These are phyloP conservation scores for Lateolabrax maculatus DNA, from an alignment of 2,797 vertebrate genomes.

Conservation along the genomic window DNA sequence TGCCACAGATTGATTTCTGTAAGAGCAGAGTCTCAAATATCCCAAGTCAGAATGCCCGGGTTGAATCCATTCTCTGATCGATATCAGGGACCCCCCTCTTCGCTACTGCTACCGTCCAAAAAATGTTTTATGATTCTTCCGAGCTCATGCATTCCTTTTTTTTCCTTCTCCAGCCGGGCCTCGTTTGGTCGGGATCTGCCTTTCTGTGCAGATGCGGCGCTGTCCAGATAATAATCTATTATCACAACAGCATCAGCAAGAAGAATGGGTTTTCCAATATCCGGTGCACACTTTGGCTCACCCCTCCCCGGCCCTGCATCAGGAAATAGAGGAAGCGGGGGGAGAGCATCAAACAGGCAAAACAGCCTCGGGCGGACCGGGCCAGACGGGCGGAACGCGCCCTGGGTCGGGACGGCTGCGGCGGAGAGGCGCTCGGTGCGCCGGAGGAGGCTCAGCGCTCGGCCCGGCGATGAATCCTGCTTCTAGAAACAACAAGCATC, in stretches of 20 bases:
- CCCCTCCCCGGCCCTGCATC: constrained; percentile 81
- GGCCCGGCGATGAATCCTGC: constrained; percentile 44
- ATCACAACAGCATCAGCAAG: constrained; percentile 75
- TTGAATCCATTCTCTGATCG: constrained; percentile 71
- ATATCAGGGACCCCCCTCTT: constrained; percentile 70
- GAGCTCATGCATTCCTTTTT: constrained; percentile 11
- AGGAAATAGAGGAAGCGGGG: constrained; percentile 77
- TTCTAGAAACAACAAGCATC: constrained; percentile 80
- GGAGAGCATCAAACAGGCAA: constrained; percentile 46
- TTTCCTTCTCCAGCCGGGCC: constrained; percentile 25
- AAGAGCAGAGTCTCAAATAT: constrained; percentile 78
- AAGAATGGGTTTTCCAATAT: constrained; percentile 84
- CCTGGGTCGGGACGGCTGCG: constrained; percentile 37
- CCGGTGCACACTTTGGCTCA: constrained; percentile 82
- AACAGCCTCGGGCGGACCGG: constrained; percentile 40
- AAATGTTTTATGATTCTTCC: constrained; percentile 33
- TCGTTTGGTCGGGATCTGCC: constrained; percentile 44
- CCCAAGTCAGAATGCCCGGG: constrained; percentile 72
- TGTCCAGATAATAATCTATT: constrained; percentile 68
- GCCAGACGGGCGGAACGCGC: constrained; percentile 26
- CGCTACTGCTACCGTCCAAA: constrained; percentile 43
- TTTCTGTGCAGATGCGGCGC: constrained; percentile 46
- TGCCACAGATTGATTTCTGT: constrained; percentile 70
- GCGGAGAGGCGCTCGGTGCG: constrained; percentile 39
- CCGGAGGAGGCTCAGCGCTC: constrained; percentile 45